These are phyloP conservation scores for Simalia tracyae DNA, from an alignment of 2,797 vertebrate genomes.

Conservation along the genomic window DNA sequence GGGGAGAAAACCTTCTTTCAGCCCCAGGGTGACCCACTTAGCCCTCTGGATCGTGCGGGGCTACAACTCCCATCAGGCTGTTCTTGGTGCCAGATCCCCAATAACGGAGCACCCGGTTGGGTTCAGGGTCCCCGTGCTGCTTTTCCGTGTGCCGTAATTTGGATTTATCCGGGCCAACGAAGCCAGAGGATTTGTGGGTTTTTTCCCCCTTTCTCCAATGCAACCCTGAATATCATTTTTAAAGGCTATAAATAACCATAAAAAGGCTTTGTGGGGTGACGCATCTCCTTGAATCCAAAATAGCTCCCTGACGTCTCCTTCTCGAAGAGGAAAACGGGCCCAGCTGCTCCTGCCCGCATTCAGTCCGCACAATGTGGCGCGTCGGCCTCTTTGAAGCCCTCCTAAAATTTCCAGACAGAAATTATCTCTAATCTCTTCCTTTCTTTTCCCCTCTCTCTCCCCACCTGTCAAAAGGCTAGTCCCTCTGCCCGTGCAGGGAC, in stretches of 20 bases:
- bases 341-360: background rate
- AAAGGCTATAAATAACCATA: background rate
- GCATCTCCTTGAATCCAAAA: background rate
- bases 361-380: background rate
- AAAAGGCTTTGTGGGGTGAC: too few species aligned
- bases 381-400: slow-evolving; percentile 28
- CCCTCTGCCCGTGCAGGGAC: background rate
- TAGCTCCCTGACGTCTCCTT: background rate
- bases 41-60: background rate
- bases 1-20: too few species aligned
- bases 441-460: background rate
- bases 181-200: too few species aligned
- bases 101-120: background rate
- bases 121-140: background rate
- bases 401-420: slow-evolving; percentile 15
- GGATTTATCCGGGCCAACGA: background rate
- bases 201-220: background rate
- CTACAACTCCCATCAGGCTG: background rate
- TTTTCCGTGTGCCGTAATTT: too few species aligned
- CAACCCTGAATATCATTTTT: background rate
- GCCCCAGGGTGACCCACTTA: background rate
- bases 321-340: background rate
- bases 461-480: slow-evolving; percentile 1
- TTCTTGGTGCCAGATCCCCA: background rate
- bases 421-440: background rate